phyloP scores from a whole-genome alignment of 2,113 vertebrate species.

The Equus przewalskii region DNA sequence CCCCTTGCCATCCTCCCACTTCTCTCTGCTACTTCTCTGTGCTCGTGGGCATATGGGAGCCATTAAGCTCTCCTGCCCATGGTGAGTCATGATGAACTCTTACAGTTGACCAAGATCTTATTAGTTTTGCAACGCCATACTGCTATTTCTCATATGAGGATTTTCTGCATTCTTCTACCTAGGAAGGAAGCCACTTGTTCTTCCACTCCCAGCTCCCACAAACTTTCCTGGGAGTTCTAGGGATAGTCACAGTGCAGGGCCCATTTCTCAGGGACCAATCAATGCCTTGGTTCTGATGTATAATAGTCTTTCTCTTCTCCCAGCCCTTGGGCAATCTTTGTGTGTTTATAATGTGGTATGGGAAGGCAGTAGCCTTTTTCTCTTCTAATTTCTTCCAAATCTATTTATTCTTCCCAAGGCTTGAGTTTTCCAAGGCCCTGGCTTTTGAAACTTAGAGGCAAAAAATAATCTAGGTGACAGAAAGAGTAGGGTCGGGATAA shows the following conservation, averaged over 20 bases:
- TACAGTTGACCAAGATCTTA: neutral
- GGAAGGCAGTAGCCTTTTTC: neutral
- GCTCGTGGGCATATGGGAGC: rapidly evolving
- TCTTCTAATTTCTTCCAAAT: neutral
- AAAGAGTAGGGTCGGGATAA: neutral
- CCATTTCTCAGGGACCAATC: neutral
- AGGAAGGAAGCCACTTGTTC: neutral
- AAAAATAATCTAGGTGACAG: neutral
- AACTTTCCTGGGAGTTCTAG: neutral
- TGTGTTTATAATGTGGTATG: neutral
- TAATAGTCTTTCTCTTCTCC: neutral
- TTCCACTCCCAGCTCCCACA: neutral
- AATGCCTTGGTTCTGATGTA: neutral
- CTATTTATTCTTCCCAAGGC: neutral
- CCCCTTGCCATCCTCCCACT: rapidly evolving
- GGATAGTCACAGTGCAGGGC: neutral
- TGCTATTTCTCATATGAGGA: neutral
- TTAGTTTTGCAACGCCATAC: neutral
- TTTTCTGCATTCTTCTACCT: neutral
- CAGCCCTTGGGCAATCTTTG: neutral
- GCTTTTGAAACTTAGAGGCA: neutral
- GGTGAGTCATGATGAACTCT: neutral
- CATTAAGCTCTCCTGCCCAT: neutral
- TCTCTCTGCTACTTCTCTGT: neutral
- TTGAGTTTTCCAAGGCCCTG: neutral